Evolutionary conservation across 92 coral and sea anemone genomes (phyloP).

Genomic region (Desmophyllum pertusum): DNA sequence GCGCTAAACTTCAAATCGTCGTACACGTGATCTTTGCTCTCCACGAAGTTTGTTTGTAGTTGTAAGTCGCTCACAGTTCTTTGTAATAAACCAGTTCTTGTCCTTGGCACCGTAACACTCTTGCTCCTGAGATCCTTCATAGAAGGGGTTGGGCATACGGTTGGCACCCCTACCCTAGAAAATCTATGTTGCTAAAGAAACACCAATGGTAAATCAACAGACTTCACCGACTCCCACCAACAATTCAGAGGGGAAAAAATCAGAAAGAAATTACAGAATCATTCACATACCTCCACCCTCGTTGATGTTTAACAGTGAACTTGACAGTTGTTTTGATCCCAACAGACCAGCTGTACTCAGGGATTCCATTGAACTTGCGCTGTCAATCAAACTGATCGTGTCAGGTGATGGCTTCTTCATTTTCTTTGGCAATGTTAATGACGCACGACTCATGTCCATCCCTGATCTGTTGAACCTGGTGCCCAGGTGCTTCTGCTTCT

Average conservation of each 20-base stretch:
- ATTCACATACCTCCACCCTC: slow-evolving; percentile 73
- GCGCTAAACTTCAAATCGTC: slow-evolving; percentile 8
- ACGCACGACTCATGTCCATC: slow-evolving; percentile 41
- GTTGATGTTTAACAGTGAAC: slow-evolving; percentile 80
- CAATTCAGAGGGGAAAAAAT: too few species aligned
- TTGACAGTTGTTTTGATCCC: slow-evolving; percentile 69
- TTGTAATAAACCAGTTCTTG: slow-evolving; percentile 10
- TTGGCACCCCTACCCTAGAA: too few species aligned
- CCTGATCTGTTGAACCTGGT: slow-evolving; percentile 54
- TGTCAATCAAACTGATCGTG: slow-evolving; percentile 83
- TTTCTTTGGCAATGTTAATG: slow-evolving; percentile 62
- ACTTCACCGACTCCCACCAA: too few species aligned
- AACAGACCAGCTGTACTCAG: slow-evolving; percentile 62
- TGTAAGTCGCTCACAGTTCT: slow-evolving; percentile 27
- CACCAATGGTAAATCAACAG: too few species aligned
- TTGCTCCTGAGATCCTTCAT: slow-evolving; percentile 22
- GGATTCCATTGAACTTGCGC: slow-evolving; percentile 58
- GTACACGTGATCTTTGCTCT: slow-evolving; percentile 11
- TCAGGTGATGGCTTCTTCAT: slow-evolving; percentile 60
- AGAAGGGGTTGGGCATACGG: slow-evolving; percentile 22
- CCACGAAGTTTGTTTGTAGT: not conserved
- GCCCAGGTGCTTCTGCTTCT: slow-evolving; percentile 74
- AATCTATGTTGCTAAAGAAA: too few species aligned
- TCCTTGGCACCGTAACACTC: not conserved
- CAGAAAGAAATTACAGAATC: too few species aligned